Evolutionary conservation across 2,888 invertebrate genomes (phyloP), one percentile per base, ranked within the genome.

Genomic region (Labia minor): DNA sequence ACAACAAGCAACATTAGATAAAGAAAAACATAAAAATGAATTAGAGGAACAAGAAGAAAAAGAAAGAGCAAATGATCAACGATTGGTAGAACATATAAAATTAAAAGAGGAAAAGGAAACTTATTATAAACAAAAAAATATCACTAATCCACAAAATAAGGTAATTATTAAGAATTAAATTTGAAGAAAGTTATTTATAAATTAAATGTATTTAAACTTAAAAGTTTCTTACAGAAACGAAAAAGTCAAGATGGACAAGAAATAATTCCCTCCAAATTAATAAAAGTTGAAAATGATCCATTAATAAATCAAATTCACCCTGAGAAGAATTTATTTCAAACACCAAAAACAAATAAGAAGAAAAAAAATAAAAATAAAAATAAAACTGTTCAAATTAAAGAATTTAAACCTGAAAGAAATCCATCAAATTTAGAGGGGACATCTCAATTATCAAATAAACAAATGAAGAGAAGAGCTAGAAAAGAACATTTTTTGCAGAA

Each of bases 1-100:
- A 49, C 14, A 49, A 14, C 49, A 49, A 49, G 69, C 73, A 14
- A 73, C 72, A 61, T 72, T 73, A 0, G 71, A 73, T 68, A 73
- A 68, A 20, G 21, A 70, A 65, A 68, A 70, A 66, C 62, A 11
- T 67, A 16, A 37, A 64, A 21, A 67, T 6, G 10, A 11, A 14
- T 8, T 8, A 49, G 6, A 49, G 14, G 49, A 49, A 49, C 49
- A 49, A 14, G 49, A n/a, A 49, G 49, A 49, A 49, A 49, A 16
- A 49, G 49, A 49, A 49, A 16, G 14, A 49, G 49, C 49, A 49
- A 49, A 49, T 49, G 49, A 49, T 8, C 49, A 49, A 49, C 49
- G 49, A 10, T 49, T 49, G 14, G n/a, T 49, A 3, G 49, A 49
- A 16, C 49, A 49, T 49, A 49, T 49, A 2, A 49, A 49, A 14